A percentile compares a stretch with the other conserved stretches of the same genome.
phyloP scores from a whole-genome alignment of 2,797 vertebrate species.

The Chelonia mydas region DNA sequence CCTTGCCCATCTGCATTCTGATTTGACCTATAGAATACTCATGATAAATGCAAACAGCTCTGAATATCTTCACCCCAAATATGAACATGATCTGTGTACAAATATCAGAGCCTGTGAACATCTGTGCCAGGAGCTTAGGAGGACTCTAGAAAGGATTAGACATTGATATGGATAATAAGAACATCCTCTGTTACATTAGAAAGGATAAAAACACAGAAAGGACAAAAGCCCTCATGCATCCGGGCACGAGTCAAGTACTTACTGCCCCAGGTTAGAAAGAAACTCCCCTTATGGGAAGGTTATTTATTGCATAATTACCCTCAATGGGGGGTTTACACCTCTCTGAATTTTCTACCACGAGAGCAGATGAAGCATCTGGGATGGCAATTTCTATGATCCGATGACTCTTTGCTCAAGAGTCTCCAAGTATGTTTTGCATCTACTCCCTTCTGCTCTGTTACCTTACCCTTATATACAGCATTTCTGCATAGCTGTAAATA shows the following conservation, averaged over 20 bases:
- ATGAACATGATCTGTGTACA: neutral
- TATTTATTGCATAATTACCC: neutral
- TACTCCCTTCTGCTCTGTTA: neutral
- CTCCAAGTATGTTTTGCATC: neutral
- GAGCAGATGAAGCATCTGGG: neutral
- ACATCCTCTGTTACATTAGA: neutral
- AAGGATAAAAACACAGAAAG: neutral
- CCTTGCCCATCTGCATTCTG: neutral
- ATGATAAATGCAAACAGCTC: neutral
- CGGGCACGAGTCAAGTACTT: neutral
- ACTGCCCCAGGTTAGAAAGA: neutral
- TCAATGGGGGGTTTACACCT: neutral
- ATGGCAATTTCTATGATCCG: neutral
- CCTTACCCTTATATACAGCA: neutral
- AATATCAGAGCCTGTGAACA: neutral
- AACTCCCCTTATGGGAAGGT: neutral
- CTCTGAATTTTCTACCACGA: neutral
- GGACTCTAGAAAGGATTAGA: slow-evolving; percentile 21
- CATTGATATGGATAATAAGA: neutral
- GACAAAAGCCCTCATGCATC: neutral
- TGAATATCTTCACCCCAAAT: neutral
- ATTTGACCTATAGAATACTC: neutral
- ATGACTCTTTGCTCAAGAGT: neutral
- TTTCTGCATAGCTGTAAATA: neutral
- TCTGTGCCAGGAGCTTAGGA: neutral